These are phyloP conservation scores for Nomada flava DNA, from an alignment of 2,888 invertebrate genomes.

Conservation along the genomic window DNA sequence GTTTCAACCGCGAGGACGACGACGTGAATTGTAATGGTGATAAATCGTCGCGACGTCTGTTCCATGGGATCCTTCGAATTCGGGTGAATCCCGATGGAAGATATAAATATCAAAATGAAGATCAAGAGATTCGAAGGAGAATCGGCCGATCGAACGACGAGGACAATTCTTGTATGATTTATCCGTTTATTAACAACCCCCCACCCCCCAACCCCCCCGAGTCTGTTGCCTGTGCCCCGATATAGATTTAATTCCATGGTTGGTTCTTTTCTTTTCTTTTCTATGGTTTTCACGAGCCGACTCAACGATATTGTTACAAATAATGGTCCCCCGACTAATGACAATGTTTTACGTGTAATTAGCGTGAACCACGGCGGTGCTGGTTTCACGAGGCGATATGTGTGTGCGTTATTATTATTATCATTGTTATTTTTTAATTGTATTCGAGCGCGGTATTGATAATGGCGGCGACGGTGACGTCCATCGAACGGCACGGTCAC, in stretches of 20 bases:
- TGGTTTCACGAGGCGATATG: neutral
- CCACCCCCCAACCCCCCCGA: neutral
- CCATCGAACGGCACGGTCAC: slow-evolving; percentile 35
- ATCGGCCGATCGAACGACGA: slow-evolving; percentile 51
- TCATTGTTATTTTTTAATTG: slow-evolving; percentile 3
- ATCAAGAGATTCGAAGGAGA: slow-evolving; percentile 16
- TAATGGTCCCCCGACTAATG: slow-evolving; percentile 12
- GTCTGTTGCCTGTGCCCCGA: neutral
- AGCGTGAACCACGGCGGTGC: neutral
- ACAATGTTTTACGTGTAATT: neutral
- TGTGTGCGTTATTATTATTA: slow-evolving; percentile 6
- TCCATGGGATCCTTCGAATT: neutral
- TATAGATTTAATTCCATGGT: slow-evolving; percentile 8
- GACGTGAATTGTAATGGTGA: slow-evolving; percentile 16
- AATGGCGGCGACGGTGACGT: slow-evolving; percentile 52
- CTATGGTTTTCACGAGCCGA: neutral
- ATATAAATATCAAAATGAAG: neutral
- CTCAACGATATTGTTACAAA: neutral
- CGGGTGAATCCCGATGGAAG: slow-evolving; percentile 5
- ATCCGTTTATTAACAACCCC: neutral
- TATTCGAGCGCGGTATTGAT: slow-evolving; percentile 20
- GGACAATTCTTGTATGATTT: neutral
- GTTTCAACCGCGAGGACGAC: slow-evolving; percentile 39
- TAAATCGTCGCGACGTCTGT: slow-evolving; percentile 25
- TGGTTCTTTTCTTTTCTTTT: neutral